phyloP scores from a whole-genome alignment of 2,888 invertebrate genomes.

The Phaonia tiefii region DNA sequence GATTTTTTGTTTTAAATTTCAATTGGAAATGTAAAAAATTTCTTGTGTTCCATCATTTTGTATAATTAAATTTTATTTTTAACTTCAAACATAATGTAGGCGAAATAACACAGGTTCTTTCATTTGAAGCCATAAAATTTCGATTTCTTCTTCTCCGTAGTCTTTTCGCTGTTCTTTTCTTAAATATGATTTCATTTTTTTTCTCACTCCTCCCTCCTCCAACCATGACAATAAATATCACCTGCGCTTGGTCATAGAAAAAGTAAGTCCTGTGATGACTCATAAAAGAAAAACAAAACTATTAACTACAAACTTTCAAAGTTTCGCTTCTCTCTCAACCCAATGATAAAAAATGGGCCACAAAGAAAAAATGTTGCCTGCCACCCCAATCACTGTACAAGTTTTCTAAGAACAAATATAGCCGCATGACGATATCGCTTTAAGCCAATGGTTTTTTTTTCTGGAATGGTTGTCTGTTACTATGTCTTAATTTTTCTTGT shows the following conservation, averaged over 20 bases:
- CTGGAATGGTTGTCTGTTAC: no score
- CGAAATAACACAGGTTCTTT: no score
- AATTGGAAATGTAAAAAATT: neutral
- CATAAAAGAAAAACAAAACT: neutral
- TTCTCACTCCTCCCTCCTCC: neutral
- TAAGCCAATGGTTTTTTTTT: no score
- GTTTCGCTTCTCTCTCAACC: neutral
- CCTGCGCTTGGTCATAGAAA: neutral
- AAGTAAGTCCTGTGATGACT: neutral
- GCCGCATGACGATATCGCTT: neutral
- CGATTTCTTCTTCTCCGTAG: neutral
- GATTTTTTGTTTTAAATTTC: no score
- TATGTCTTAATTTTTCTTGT: no score
- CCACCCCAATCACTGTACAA: no score
- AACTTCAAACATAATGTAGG: neutral
- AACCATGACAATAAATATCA: neutral
- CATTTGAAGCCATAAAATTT: neutral
- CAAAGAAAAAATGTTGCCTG: neutral
- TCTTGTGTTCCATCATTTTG: neutral
- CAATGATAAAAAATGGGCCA: neutral
- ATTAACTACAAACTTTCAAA: neutral
- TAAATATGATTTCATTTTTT: constrained; percentile 26
- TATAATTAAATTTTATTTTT: neutral
- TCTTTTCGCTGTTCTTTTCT: constrained; percentile 7
- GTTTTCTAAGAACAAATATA: constrained; percentile 1